phyloP scores from a whole-genome alignment of 2,888 invertebrate species.

The Chaitophorus viminalis region DNA sequence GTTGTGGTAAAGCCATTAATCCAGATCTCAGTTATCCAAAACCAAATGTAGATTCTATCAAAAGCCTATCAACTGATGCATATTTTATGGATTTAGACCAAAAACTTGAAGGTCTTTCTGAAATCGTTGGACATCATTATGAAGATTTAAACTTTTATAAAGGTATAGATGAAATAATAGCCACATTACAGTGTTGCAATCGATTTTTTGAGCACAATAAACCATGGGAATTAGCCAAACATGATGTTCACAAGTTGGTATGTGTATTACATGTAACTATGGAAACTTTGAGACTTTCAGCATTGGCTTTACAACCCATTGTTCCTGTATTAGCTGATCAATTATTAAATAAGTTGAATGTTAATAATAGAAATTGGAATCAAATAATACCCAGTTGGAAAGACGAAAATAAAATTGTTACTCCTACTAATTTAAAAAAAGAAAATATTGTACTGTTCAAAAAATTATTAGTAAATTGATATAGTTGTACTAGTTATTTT shows the following conservation, averaged over 20 bases:
- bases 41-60: constrained; percentile 69
- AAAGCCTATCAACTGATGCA: constrained; percentile 63
- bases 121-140: constrained; percentile 76
- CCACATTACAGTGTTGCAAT: constrained; percentile 81
- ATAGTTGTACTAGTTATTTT: background rate
- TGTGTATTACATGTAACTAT: constrained; percentile 83
- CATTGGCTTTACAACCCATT: constrained; percentile 86
- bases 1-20: constrained; percentile 82
- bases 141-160: constrained; percentile 82
- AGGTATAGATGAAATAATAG: constrained; percentile 81
- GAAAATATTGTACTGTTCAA: constrained; percentile 50
- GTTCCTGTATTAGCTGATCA: constrained; percentile 78
- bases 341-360: constrained; percentile 77
- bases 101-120: constrained; percentile 72
- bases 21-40: constrained; percentile 79
- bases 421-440: constrained; percentile 28
- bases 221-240: constrained; percentile 88
- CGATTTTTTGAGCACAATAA: constrained; percentile 84
- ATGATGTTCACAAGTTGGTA: constrained; percentile 71
- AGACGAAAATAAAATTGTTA: background rate
- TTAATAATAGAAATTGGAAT: constrained; percentile 66
- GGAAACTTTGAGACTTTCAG: constrained; percentile 81
- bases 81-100: constrained; percentile 69
- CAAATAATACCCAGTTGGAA: constrained; percentile 47
- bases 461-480: constrained; percentile 43